Evolutionary conservation across 2,113 vertebrate species (phyloP), one percentile per base, ranked within the genome.

Genomic region (Turdus rufiventris): DNA sequence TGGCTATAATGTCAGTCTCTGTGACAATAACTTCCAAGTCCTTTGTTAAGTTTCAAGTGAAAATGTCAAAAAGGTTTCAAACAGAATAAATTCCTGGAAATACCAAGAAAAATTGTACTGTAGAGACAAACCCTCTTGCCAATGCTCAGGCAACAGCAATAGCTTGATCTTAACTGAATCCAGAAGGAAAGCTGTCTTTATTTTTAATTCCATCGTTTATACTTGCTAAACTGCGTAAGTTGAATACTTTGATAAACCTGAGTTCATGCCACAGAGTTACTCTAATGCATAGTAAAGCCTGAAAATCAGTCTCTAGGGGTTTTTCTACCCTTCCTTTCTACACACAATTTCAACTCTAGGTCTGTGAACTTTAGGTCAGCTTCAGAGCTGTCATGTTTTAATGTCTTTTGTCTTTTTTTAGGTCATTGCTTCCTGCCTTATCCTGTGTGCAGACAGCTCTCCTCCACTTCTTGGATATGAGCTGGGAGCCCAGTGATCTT

Each of bases 381-480:
- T 60, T 73, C 34, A 29, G 56, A 80, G 20, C 28, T 50, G 20
- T 63, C 60, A 34, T n/a, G 24, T 51, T 93, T 68, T 89, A 6
- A 65, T 81, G 28, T 28, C 56, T 65, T 80, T 47, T 58, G 18
- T 8, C 53, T 75, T 57, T 61, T 19, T 97, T 73, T 83, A 99
- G 99, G 94, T 98, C 98, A 0, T 95, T 99, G 91, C 98, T 99
- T 58, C 99, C 99, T 54, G 99, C 99, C 72, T 96, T 99, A 71
- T 99, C 99, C 2, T 99, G 99, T 91, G 98, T 99, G 75, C 99
- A 99, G 97, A 99, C 99, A 14, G 98, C 98, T 76, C 96, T 99
- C 72, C 98, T 99, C 78, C 99, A 99, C 92, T 98, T 99, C 75
- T 72, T 99, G 62, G 99, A 99, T 91, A 99, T 99, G 98, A 99